Evolutionary conservation across 2,797 vertebrate species (phyloP), one percentile per base, ranked within the genome.

Genomic region (Macrochelys suwanniensis): DNA sequence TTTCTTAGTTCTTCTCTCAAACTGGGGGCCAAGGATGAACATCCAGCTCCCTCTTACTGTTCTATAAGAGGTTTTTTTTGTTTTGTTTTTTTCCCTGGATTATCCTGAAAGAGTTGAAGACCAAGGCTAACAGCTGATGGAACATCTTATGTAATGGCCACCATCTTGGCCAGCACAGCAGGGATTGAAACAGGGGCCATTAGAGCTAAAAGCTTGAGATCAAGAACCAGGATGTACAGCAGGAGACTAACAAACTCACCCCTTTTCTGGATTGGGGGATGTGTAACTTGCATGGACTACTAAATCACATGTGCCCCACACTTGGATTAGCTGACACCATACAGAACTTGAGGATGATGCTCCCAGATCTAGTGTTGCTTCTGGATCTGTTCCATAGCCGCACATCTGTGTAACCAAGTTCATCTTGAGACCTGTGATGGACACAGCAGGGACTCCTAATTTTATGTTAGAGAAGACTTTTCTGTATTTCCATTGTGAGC

Each of bases 141-240:
- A 25, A 42, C 37, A 42, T 71, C 1, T 71, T 37, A 42, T 2
- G 10, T 21, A 25, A 71, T 21, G 17, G 5, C 21, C 65, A 42
- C 19, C 65, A 42, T 71, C n/a, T 71, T 83, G 79, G 6, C 56
- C 88, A n/a, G 42, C 54, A 74, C 12, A 83, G 61, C 76, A 28
- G 13, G 3, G 23, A 81, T 25, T 51, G 74, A 54, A 47, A 90
- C 56, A 31, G 42, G 28, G 26, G 31, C 42, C 10, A 45, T 21
- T 28, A 54, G 33, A 89, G 31, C 19, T 51, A 26, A 84, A 93
- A 92, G 54, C 61, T 71, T 93, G 56, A 88, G 59, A 79, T 96
- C 31, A 79, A 86, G 56, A 89, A 84, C 49, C 45, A 49, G 45
- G 6, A 26, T 16, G 25, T 49, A 47, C 8, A 28, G 6, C 45